These are phyloP conservation scores for Drosophila funebris DNA, from an alignment of 1,140 invertebrate genomes.

Conservation along the genomic window DNA sequence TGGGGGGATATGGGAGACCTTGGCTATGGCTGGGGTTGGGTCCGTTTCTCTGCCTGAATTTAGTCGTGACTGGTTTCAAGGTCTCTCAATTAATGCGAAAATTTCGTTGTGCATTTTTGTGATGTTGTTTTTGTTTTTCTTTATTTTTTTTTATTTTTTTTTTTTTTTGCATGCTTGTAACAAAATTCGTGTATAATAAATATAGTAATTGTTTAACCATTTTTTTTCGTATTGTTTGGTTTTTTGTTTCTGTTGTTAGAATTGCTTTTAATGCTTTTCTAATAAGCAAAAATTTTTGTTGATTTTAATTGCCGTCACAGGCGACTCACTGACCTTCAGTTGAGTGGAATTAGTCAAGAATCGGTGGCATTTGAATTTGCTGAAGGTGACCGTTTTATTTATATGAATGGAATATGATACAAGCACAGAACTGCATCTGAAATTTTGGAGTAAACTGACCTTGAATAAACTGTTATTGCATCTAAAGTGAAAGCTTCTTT, in stretches of 20 bases:
- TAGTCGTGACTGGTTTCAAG: constrained; percentile 80
- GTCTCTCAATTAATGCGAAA: constrained; percentile 80
- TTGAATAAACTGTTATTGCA: too few relatives aligned
- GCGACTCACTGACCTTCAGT: constrained; percentile 55
- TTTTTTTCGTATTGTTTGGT: constrained; percentile 32
- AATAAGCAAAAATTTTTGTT: constrained; percentile 75
- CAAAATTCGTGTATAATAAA: constrained; percentile 78
- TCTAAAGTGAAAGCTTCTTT: too few relatives aligned
- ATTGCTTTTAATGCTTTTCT: constrained; percentile 72
- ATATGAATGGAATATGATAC: constrained; percentile 9
- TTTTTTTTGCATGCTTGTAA: constrained; percentile 70
- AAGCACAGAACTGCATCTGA: neutral
- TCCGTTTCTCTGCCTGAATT: constrained; percentile 70
- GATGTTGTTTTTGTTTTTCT: constrained; percentile 37
- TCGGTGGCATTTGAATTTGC: constrained; percentile 41
- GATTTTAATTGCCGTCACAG: constrained; percentile 66
- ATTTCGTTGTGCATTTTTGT: constrained; percentile 67
- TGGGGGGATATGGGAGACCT: neutral
- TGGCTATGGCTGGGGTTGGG: constrained; percentile 38
- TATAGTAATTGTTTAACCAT: constrained; percentile 73
- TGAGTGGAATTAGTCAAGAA: constrained; percentile 16
- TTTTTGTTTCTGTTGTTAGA: constrained; percentile 35
- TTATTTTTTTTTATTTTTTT: constrained; percentile 34
- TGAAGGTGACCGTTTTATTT: constrained; percentile 8
- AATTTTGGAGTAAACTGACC: neutral